Evolutionary conservation across 30 jellyfish, hydroid and myxozoan species (phyloP).

Genomic region (Catostylus mosaicus): DNA sequence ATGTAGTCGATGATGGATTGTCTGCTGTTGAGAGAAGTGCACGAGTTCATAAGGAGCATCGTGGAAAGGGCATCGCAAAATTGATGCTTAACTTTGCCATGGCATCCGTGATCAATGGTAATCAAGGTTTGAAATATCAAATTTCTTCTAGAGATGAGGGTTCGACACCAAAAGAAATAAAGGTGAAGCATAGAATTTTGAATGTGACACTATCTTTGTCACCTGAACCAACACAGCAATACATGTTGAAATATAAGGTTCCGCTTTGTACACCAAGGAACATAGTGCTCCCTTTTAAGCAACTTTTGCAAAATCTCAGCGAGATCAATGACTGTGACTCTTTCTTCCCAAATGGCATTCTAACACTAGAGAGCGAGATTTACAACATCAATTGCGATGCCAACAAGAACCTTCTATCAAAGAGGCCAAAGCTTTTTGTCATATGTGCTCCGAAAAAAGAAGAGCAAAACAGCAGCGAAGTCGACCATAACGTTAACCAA

Average conservation of each 20-base stretch:
- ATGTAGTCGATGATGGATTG: neutral
- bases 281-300: neutral
- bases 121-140: neutral
- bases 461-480: neutral
- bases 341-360: neutral
- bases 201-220: neutral
- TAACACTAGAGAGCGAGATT: neutral
- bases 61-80: neutral
- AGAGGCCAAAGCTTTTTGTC: neutral
- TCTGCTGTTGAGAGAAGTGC: constrained; percentile 3
- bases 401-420: neutral
- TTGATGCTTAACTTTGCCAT: neutral
- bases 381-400: neutral
- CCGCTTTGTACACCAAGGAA: neutral
- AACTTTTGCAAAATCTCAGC: neutral
- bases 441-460: neutral
- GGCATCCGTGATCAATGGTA: neutral
- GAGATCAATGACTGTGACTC: neutral
- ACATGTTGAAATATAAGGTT: neutral
- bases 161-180: neutral
- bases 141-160: neutral
- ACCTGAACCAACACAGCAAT: neutral
- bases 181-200: neutral
- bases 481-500: neutral
- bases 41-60: neutral